Percentiles rank a stretch among this genome's conserved stretches.
These are phyloP conservation scores for Prinia subflava DNA, from an alignment of 2,113 vertebrate genomes.

Conservation along the genomic window DNA sequence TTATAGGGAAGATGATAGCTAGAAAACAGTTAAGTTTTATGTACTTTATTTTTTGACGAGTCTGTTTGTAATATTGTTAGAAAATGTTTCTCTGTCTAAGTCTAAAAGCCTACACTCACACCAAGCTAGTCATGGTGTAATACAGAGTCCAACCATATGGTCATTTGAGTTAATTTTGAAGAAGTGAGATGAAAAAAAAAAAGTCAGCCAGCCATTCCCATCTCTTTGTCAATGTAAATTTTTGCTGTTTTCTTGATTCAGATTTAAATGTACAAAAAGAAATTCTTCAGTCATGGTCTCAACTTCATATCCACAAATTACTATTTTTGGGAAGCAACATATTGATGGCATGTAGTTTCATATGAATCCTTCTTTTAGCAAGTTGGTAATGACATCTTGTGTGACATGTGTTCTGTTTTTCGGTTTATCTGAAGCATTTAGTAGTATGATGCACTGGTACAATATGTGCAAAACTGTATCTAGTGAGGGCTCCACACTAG, in stretches of 20 bases:
- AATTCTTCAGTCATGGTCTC: background rate
- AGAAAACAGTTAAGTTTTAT: background rate
- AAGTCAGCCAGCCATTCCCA: background rate
- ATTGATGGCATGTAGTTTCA: background rate
- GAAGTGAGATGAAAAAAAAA: background rate
- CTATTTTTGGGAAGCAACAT: background rate
- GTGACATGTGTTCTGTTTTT: background rate
- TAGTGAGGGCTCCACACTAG: background rate
- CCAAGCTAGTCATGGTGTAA: background rate
- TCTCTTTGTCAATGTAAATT: background rate
- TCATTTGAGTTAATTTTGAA: background rate
- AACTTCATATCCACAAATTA: background rate
- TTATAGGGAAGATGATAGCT: background rate
- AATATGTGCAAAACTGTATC: background rate
- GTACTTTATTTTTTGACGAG: background rate
- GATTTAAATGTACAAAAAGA: background rate
- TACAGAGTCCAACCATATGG: background rate
- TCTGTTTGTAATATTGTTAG: background rate
- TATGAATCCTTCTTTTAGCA: background rate
- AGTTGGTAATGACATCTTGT: constrained; percentile 8
- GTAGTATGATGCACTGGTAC: constrained; percentile 1
- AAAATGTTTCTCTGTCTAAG: background rate
- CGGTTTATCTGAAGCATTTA: constrained; percentile 41
- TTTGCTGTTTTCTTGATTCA: background rate
- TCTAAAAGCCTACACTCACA: background rate